Percentiles rank a stretch among this genome's conserved stretches.
Evolutionary conservation across 2,888 invertebrate species (phyloP).

Genomic region (Molanna angustata): DNA sequence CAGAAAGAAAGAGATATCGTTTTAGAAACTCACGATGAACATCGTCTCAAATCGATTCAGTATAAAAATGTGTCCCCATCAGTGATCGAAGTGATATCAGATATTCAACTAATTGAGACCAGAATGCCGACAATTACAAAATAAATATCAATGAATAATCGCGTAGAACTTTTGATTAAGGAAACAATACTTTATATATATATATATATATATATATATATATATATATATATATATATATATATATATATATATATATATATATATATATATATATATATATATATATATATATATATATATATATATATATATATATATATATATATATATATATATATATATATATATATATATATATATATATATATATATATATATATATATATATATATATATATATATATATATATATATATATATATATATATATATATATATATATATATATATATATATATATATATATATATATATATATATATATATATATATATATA

Average conservation of each 20-base stretch:
- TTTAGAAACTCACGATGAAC: too few species aligned
- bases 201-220: slow-evolving; percentile 9
- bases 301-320: slow-evolving; percentile 9
- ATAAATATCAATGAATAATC: too few species aligned
- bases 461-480: neutral
- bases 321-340: slow-evolving; percentile 9
- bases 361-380: slow-evolving; percentile 8
- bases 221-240: slow-evolving; percentile 9
- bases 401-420: slow-evolving; percentile 5
- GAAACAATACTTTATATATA: too few species aligned
- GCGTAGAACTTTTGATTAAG: too few species aligned
- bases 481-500: neutral
- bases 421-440: neutral
- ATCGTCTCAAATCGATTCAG: too few species aligned
- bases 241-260: slow-evolving; percentile 9
- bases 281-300: slow-evolving; percentile 5
- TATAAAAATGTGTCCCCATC: too few species aligned
- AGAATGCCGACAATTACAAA: too few species aligned
- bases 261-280: slow-evolving; percentile 6
- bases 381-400: slow-evolving; percentile 9
- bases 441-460: neutral
- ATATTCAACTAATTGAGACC: too few species aligned
- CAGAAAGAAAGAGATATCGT: too few species aligned
- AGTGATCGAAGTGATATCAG: too few species aligned
- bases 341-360: slow-evolving; percentile 9